Base-by-base conservation (phyloP, 1,140 invertebrate genomes). In the Octopus bimaculoides region DNA sequence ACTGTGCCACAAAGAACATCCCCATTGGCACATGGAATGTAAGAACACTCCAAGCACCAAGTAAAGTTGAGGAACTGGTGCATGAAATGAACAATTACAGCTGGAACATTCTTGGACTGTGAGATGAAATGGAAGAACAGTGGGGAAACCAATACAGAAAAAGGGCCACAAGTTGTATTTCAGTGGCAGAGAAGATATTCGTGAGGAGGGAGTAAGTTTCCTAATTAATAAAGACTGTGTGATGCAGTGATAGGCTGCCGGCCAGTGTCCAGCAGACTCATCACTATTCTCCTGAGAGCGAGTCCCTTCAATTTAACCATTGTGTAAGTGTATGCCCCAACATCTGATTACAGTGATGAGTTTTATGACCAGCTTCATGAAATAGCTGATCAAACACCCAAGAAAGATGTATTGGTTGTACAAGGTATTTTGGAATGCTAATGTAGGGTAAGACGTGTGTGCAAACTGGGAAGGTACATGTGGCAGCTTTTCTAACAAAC, bases 361-460 rank as follows among this genome's bases (percentile, higher is more conserved):
- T 82, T 91, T 41, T 89, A 88, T 17, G 75, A 85, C 52, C 53
- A 75, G 7, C 9, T 79, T 8, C 52, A 79, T 0, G 5, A 53
- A 75, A n/a, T 80, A n/a, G 56, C 76, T 14, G n/a, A 54, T 5
- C 52, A 75, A 41, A 54, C 75, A 8, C 79, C 81, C n/a, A 84
- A 79, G 56, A 79, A 83, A 56, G 77, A 83, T 66, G 66, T 82
- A n/a, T 76, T 79, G 14, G 52, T 83, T 10, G 41, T 83, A 6
- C 52, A 80, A 71, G 83, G 81, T 8, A 82, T 82, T 78, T 61
- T 80, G 77, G 79, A 82, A 82, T 71, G 78, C 77, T 5, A 81
- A 82, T 53, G 76, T 84, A 10, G 83, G 80, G 5, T 12, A 20
- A 69, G 81, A 84, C 77, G 78, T 75, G n/a, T 53, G 26, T 41